Conservation (phyloP, 53 echinoderm and acorn worm genomes). For the Hippasteria phrygiana region DNA sequence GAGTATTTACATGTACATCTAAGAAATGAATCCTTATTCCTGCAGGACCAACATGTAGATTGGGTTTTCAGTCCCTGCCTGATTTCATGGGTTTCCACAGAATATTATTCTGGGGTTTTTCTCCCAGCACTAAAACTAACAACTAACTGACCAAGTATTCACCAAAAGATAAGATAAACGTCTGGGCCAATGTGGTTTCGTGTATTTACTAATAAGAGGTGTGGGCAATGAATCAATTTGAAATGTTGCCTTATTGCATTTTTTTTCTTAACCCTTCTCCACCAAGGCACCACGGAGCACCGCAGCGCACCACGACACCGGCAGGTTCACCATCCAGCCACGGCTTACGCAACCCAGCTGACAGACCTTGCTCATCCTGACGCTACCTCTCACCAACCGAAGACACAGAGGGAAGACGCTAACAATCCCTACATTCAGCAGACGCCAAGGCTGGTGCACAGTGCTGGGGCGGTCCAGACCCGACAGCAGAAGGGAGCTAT, state of each 20-base stretch:
- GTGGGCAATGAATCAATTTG: neutral
- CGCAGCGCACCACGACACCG: constrained; percentile 73
- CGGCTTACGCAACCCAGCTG: constrained; percentile 93
- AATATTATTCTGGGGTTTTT: too few relatives aligned
- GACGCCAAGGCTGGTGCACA: constrained; percentile 84
- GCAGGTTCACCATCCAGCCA: constrained; percentile 94
- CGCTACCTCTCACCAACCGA: constrained; percentile 48
- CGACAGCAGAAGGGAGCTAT: constrained; percentile 70
- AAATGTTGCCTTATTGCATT: neutral
- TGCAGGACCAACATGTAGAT: too few relatives aligned
- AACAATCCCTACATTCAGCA: constrained; percentile 63
- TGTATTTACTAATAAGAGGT: neutral
- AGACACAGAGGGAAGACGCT: constrained; percentile 40
- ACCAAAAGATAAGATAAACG: too few relatives aligned
- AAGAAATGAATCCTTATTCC: too few relatives aligned
- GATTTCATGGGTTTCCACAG: too few relatives aligned
- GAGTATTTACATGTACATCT: too few relatives aligned
- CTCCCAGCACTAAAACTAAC: too few relatives aligned
- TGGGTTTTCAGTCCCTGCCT: too few relatives aligned
- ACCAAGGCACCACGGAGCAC: constrained; percentile 30
- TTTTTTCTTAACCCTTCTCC: neutral
- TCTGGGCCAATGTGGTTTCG: too few relatives aligned
- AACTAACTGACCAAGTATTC: too few relatives aligned
- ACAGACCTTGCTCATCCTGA: constrained; percentile 82
- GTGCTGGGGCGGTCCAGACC: constrained; percentile 81